Percentiles rank a stretch among this genome's conserved stretches.
Evolutionary conservation across 2,797 vertebrate genomes (phyloP).

Genomic region (Coregonus ussuriensis): DNA sequence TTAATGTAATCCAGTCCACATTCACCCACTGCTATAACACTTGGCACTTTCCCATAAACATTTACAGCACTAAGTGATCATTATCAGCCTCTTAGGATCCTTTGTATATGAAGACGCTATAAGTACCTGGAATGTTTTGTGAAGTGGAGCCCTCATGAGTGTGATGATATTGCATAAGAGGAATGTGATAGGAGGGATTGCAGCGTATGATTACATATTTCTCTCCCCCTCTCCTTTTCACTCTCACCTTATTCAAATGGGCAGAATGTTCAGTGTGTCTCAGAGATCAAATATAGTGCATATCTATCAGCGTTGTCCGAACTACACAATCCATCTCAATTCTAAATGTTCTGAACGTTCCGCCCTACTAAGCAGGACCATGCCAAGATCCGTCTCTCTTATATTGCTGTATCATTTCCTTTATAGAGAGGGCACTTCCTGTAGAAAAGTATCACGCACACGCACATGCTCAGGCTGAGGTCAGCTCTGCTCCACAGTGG

Average conservation of each 20-base stretch:
- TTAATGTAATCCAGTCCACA: not conserved
- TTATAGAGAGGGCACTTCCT: not conserved
- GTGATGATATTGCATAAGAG: not conserved
- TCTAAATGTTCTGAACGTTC: not conserved
- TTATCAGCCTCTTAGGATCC: not conserved
- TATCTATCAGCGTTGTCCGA: not conserved
- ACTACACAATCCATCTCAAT: not conserved
- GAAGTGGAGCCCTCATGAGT: not conserved
- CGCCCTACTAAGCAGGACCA: not conserved
- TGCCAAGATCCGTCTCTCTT: not conserved
- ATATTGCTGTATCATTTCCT: not conserved
- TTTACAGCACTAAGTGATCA: not conserved
- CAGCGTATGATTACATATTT: not conserved
- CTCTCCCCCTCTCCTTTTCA: not conserved
- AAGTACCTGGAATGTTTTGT: not conserved
- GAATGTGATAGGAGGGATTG: not conserved
- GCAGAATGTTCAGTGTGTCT: not conserved
- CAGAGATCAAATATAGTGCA: no score
- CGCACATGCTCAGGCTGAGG: conserved; percentile 2
- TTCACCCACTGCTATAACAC: not conserved
- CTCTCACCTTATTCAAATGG: not conserved
- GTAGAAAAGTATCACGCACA: conserved; percentile 6
- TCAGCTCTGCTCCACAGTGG: not conserved
- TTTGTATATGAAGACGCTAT: not conserved
- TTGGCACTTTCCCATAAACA: not conserved